Evolutionary conservation across 2,888 invertebrate genomes (phyloP).

Genomic region (Ophraella communa): DNA sequence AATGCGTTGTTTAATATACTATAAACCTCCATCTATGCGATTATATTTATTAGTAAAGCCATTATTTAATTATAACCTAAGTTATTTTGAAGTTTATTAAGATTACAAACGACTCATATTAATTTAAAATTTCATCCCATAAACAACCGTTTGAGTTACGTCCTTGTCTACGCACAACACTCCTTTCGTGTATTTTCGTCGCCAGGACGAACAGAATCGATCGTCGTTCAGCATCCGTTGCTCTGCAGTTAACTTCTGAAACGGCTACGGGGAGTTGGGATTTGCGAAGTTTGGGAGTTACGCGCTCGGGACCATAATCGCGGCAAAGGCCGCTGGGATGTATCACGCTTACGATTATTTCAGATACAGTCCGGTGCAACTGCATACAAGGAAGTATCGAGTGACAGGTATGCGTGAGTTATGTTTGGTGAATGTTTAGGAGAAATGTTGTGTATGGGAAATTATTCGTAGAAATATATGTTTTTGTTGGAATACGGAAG

Average conservation of each 20-base stretch:
- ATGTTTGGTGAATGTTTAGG: not conserved
- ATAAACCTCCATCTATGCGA: too few species aligned
- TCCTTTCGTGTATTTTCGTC: conserved; percentile 1
- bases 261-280: conserved; percentile 21
- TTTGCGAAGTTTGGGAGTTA: conserved; percentile 22
- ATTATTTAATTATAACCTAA: too few species aligned
- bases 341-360: conserved; percentile 42
- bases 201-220: not conserved
- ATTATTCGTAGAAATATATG: not conserved
- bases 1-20: too few species aligned
- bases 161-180: not conserved
- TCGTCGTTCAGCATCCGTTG: conserved; percentile 30
- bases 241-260: conserved; percentile 33
- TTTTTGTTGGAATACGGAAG: not conserved
- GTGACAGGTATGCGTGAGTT: conserved; percentile 31
- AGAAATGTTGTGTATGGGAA: not conserved
- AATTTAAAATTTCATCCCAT: not conserved
- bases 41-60: too few species aligned
- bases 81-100: too few species aligned
- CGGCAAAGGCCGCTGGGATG: conserved; percentile 30
- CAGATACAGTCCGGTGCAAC: conserved; percentile 35
- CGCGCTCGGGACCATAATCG: not conserved
- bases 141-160: not conserved
- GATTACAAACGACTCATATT: too few species aligned
- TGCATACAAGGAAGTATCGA: conserved; percentile 30